Evolutionary conservation across 2,113 vertebrate genomes (phyloP).

Genomic region (Periophthalmodon schlosseri): DNA sequence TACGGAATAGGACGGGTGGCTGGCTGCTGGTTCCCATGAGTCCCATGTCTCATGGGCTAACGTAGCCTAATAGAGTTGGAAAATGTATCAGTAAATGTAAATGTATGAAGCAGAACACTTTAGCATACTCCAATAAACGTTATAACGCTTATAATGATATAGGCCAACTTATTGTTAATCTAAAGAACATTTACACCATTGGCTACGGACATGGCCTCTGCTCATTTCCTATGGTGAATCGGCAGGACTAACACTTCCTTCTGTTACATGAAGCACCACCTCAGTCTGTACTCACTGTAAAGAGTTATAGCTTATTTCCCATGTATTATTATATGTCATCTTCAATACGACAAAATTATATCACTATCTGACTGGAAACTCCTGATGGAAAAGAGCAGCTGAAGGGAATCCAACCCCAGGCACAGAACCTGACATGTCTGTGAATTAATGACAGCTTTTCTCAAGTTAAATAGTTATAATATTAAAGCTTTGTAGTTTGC

Average conservation of each 20-base stretch:
- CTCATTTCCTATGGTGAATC: conserved; percentile 2
- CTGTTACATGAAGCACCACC: not conserved
- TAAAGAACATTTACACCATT: not conserved
- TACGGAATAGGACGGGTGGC: not conserved
- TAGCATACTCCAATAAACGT: too few relatives aligned
- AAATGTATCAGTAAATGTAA: too few relatives aligned
- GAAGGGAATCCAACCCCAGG: too few relatives aligned
- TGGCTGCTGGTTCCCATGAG: not conserved
- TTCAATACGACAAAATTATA: not conserved
- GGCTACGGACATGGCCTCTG: not conserved
- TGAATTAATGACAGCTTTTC: not conserved
- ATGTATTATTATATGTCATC: not conserved
- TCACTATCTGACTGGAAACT: not conserved
- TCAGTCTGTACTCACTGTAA: not conserved
- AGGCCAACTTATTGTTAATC: not conserved
- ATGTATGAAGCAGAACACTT: too few relatives aligned
- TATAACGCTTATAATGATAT: not conserved
- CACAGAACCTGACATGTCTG: not conserved
- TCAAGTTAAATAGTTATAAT: not conserved
- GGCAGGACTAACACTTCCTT: not conserved
- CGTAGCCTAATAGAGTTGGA: not conserved
- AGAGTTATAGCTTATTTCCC: not conserved
- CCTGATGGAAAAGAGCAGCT: not conserved
- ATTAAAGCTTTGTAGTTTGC: not conserved
- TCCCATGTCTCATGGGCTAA: not conserved